Percentiles rank a stretch among this genome's conserved stretches.
phyloP scores from a whole-genome alignment of 92 coral and sea anemone genomes.

The Phenganax stokvisi region DNA sequence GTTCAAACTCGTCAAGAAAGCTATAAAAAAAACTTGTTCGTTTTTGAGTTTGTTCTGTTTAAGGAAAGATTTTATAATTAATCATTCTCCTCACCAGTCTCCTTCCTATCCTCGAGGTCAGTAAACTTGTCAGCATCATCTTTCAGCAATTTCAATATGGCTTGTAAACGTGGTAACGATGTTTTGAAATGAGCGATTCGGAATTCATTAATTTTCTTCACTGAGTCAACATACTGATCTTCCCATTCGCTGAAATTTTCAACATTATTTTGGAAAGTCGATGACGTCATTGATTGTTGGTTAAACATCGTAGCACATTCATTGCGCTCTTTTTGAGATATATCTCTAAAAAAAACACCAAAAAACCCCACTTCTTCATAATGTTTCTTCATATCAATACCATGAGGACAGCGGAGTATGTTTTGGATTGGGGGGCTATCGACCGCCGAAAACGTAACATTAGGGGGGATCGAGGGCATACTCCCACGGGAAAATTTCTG shows the following conservation, averaged over 20 bases:
- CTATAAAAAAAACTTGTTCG: no score
- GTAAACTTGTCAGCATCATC: slow-evolving; percentile 21
- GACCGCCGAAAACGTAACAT: no score
- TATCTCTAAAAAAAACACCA: slow-evolving; percentile 26
- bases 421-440: no score
- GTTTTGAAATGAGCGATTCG: slow-evolving; percentile 25
- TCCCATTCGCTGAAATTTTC: slow-evolving; percentile 37
- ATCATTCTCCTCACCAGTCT: neutral
- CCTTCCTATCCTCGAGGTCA: neutral
- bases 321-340: slow-evolving; percentile 19
- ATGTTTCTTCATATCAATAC: neutral
- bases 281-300: slow-evolving; percentile 26
- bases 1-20: no score
- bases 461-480: no score
- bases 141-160: neutral
- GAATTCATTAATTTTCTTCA: slow-evolving; percentile 26
- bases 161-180: slow-evolving; percentile 7
- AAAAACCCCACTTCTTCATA: neutral
- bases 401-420: no score
- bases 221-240: slow-evolving; percentile 26
- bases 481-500: no score
- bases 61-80: neutral
- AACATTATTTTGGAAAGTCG: slow-evolving; percentile 18
- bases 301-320: slow-evolving; percentile 36
- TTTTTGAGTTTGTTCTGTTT: neutral